phyloP scores from a whole-genome alignment of 2,797 vertebrate genomes.

The Epinephelus awoara region DNA sequence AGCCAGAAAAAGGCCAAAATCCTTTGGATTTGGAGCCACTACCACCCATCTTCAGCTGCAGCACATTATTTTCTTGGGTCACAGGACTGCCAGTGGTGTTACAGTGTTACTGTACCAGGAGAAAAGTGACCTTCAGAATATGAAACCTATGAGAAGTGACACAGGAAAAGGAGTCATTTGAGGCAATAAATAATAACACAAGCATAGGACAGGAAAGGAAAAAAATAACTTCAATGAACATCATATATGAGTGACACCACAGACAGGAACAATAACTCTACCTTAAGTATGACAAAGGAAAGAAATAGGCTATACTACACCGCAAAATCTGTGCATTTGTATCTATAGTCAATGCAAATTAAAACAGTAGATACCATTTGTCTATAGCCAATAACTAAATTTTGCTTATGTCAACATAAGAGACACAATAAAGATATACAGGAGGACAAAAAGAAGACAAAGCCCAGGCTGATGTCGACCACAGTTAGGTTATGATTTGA shows the following conservation, averaged over 20 bases:
- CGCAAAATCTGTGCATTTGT: background rate
- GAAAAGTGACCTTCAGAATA: conserved; percentile 18
- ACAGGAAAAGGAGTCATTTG: conserved; percentile 16
- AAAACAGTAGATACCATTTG: background rate
- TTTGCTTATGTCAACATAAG: background rate
- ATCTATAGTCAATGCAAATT: too few relatives aligned
- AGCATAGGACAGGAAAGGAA: background rate
- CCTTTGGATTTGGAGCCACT: conserved; percentile 94
- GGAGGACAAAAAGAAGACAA: background rate
- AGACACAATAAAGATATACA: background rate
- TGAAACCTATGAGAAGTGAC: conserved; percentile 40
- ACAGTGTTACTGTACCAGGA: conserved; percentile 58
- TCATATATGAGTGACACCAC: background rate
- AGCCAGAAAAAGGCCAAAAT: conserved; percentile 94
- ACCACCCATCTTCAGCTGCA: conserved; percentile 92
- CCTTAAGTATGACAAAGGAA: background rate
- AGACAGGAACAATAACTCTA: background rate
- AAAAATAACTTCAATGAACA: background rate
- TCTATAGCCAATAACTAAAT: background rate
- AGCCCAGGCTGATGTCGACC: background rate
- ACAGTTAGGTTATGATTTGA: background rate
- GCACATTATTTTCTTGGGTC: conserved; percentile 87
- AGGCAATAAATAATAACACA: background rate
- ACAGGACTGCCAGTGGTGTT: conserved; percentile 63
- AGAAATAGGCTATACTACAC: background rate